Base-by-base conservation (phyloP, 1,140 invertebrate genomes). In the Palaemon carinicauda region DNA sequence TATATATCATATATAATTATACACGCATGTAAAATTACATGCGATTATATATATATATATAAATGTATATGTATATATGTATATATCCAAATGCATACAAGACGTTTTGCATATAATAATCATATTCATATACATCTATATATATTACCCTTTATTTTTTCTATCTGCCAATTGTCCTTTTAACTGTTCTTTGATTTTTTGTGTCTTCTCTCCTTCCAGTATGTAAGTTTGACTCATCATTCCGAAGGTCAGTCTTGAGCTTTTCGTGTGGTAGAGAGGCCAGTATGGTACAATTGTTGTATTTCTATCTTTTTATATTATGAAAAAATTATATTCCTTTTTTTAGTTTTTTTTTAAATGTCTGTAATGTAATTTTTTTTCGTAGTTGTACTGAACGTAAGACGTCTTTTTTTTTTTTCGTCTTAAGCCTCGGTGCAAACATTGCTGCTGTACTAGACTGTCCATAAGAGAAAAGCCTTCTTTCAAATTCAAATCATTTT, bases 151-250 rank as follows among this genome's bases (percentile, higher is more conserved):
- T 12, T 17, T 12, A 17, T 71, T 71, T 27, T 33, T 21, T 21
- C 21, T 12, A 17, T 19, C 15, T 17, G 27, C 15, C 1, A 27
- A 71, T 5, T 17, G 27, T 71, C 24, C 69, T 71, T 71, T 33
- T 3, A 15, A 71, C 15, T 1, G 15, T 29, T 5, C 24, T 27
- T 5, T 27, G 27, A 71, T 15, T 27, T 17, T 71, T 33, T 1
- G 3, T n/a, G n/a, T n/a, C n/a, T n/a, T n/a, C n/a, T 87, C 79
- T 87, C 85, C 79, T 87, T 87, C 65, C 85, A 87, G 85, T 87
- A 87, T 87, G 85, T 87, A 87, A 87, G 85, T 87, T 81, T 87
- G 85, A 73, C 79, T 75, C 69, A 53, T 74, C 85, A 81, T 87
- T 87, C 51, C 24, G 51, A 87, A 87, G 85, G 85, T 87, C 85